Evolutionary conservation across 2,888 invertebrate species (phyloP).

Genomic region (Eucera pruinosa): DNA sequence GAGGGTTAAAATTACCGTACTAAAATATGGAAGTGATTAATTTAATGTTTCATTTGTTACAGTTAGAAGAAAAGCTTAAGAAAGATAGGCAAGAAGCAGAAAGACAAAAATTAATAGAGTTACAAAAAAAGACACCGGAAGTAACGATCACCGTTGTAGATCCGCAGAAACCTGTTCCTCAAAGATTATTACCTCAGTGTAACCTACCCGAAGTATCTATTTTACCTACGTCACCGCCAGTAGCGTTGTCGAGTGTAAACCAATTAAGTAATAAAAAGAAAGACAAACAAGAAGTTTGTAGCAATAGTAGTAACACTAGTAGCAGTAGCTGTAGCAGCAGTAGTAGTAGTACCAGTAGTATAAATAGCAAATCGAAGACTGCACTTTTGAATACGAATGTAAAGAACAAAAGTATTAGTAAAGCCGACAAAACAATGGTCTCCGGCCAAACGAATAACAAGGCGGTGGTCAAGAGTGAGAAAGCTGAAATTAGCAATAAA

Average conservation of each 20-base stretch:
- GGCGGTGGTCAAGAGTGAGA: slow-evolving; percentile 62
- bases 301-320: slow-evolving; percentile 65
- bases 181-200: slow-evolving; percentile 75
- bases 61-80: slow-evolving; percentile 84
- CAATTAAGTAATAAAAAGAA: slow-evolving; percentile 71
- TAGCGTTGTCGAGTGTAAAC: slow-evolving; percentile 62
- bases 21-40: too few species aligned
- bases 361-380: slow-evolving; percentile 65
- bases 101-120: slow-evolving; percentile 81
- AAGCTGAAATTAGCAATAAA: slow-evolving; percentile 57
- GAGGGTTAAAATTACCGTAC: too few species aligned
- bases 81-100: slow-evolving; percentile 83
- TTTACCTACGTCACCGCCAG: slow-evolving; percentile 76
- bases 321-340: slow-evolving; percentile 57
- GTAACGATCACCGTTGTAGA: slow-evolving; percentile 85
- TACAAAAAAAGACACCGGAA: slow-evolving; percentile 84
- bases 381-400: slow-evolving; percentile 57
- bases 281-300: slow-evolving; percentile 68
- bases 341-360: slow-evolving; percentile 63
- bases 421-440: slow-evolving; percentile 47
- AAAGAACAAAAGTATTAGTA: slow-evolving; percentile 66
- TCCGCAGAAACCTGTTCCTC: slow-evolving; percentile 80
- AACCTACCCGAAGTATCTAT: slow-evolving; percentile 82
- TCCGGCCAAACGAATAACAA: slow-evolving; percentile 54
- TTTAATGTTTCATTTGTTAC: not conserved